A percentile compares a stretch with the other conserved stretches of the same genome.
phyloP scores from a whole-genome alignment of 1,140 invertebrate species.

The Lepidurus arcticus region DNA sequence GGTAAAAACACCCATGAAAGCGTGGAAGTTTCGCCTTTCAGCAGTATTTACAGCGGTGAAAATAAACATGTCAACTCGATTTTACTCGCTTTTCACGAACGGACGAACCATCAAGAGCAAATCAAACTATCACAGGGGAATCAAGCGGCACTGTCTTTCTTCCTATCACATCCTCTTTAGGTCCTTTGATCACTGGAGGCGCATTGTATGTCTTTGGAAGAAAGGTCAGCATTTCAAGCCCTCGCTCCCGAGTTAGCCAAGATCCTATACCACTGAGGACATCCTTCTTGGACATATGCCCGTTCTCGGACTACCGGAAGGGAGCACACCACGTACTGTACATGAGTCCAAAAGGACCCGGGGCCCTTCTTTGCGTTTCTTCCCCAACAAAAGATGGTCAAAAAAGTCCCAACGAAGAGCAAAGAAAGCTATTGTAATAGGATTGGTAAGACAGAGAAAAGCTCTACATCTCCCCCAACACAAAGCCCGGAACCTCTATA shows the following conservation, averaged over 20 bases:
- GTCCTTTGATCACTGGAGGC: background rate
- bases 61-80: background rate
- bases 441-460: background rate
- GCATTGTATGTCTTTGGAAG: background rate
- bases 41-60: no score
- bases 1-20: no score
- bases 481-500: background rate
- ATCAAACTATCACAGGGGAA: background rate
- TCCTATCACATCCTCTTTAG: background rate
- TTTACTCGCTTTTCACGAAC: background rate
- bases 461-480: background rate
- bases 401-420: background rate
- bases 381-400: background rate
- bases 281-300: slow-evolving; percentile 18
- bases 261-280: background rate
- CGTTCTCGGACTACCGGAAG: background rate
- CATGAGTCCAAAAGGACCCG: background rate
- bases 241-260: background rate
- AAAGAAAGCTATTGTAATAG: background rate
- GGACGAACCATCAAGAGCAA: background rate
- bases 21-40: no score
- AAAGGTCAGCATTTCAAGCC: background rate
- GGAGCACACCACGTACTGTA: background rate
- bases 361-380: background rate
- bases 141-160: background rate